Evolutionary conservation across 1,140 invertebrate species (phyloP).

Genomic region (Ectropis grisescens): DNA sequence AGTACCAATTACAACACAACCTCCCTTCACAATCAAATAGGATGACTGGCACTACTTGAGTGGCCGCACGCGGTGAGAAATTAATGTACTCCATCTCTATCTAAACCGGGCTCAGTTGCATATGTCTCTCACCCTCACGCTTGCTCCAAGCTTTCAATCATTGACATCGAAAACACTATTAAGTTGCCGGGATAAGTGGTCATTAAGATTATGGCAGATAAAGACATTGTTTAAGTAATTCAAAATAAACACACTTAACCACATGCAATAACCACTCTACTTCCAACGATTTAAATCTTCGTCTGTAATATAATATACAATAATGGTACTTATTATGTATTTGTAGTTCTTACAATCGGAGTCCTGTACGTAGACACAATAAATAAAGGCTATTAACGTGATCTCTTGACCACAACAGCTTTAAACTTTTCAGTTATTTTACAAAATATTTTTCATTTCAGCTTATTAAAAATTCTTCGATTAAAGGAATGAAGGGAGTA

Average conservation of each 20-base stretch:
- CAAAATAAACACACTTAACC: background rate
- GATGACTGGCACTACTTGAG: constrained; percentile 44
- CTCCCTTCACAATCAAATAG: constrained; percentile 54
- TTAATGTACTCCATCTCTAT: constrained; percentile 26
- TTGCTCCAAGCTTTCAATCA: constrained; percentile 12
- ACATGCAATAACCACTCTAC: too few species aligned
- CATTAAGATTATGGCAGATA: constrained; percentile 1
- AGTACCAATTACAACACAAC: constrained; percentile 51
- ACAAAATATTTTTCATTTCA: too few species aligned
- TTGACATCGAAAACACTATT: constrained; percentile 16
- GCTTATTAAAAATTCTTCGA: constrained; percentile 12
- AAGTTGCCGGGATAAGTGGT: constrained; percentile 3
- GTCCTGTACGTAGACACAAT: too few species aligned
- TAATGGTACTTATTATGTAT: too few species aligned
- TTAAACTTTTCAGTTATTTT: too few species aligned
- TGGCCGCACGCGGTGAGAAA: constrained; percentile 44
- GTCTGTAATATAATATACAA: too few species aligned
- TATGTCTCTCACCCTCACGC: constrained; percentile 10
- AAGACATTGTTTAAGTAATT: background rate
- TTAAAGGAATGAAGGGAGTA: constrained; percentile 7
- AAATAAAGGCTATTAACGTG: too few species aligned
- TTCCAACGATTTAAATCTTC: too few species aligned
- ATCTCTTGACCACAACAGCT: too few species aligned
- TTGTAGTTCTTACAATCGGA: too few species aligned
- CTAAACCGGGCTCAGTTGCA: constrained; percentile 3